These are phyloP conservation scores for Nephrotoma flavescens DNA, from an alignment of 2,888 invertebrate species.

Conservation along the genomic window DNA sequence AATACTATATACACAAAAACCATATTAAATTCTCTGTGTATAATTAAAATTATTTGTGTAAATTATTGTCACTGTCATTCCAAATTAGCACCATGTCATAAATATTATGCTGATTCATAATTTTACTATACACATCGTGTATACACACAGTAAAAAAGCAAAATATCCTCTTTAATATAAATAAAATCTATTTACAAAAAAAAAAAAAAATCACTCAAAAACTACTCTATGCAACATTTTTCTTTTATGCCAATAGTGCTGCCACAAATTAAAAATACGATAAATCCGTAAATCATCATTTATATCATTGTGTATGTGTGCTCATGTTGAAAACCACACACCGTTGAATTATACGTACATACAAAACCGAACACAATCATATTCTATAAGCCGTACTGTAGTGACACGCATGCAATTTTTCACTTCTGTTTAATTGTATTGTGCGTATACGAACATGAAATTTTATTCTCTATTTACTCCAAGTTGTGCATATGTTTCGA, in stretches of 20 bases:
- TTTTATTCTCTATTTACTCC: no score
- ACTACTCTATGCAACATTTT: not conserved
- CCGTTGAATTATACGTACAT: not conserved
- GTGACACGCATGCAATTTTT: no score
- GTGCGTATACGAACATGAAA: no score
- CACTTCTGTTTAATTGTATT: no score
- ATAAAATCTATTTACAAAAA: not conserved
- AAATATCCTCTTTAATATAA: not conserved
- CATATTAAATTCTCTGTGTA: not conserved
- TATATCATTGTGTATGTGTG: not conserved
- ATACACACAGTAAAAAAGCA: not conserved
- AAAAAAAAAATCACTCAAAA: not conserved
- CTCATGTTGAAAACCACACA: not conserved
- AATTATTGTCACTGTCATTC: not conserved
- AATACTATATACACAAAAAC: not conserved
- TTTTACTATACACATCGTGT: not conserved
- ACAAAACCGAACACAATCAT: no score
- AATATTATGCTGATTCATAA: not conserved
- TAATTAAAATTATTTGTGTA: not conserved
- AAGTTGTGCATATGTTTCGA: no score
- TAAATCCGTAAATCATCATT: conserved; percentile 1
- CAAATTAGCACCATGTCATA: not conserved
- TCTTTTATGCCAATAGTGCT: conserved; percentile 9
- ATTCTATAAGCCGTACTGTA: no score
- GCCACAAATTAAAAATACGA: conserved; percentile 10